phyloP scores from a whole-genome alignment of 2,797 vertebrate genomes.

The Gymnopithys bicolor region DNA sequence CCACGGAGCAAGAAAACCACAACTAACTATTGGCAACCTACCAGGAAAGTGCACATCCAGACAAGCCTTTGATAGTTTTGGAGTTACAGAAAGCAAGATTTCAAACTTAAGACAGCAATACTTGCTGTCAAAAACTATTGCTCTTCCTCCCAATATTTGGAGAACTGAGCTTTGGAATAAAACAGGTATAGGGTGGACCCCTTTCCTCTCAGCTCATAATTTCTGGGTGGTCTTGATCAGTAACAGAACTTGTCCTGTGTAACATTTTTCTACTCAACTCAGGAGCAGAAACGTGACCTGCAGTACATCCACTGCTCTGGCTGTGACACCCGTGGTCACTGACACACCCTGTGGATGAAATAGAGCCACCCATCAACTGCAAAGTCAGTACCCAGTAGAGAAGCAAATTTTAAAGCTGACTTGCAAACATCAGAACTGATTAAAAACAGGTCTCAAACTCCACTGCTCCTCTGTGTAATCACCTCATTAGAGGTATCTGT shows the following conservation, averaged over 20 bases:
- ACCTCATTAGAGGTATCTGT: too few relatives aligned
- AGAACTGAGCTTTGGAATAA: not conserved
- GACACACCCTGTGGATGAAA: rapidly evolving
- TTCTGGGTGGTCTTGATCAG: not conserved
- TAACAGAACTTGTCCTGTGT: not conserved
- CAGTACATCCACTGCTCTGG: rapidly evolving
- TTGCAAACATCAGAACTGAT: not conserved
- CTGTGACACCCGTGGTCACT: rapidly evolving
- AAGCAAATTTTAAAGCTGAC: not conserved
- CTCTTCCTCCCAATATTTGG: not conserved
- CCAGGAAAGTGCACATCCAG: not conserved
- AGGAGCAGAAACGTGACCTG: not conserved
- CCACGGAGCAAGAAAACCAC: not conserved
- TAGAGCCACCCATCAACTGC: not conserved
- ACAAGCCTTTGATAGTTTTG: not conserved
- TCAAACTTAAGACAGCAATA: not conserved
- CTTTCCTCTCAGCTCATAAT: not conserved
- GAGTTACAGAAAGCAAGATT: not conserved
- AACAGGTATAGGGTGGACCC: not conserved
- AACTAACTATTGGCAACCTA: not conserved
- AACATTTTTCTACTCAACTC: not conserved
- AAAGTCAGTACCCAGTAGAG: rapidly evolving
- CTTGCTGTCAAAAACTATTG: not conserved
- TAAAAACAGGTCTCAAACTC: not conserved
- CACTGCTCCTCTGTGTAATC: not conserved